phyloP scores from a whole-genome alignment of 2,113 vertebrate species.

The Gasterosteus nipponicus region DNA sequence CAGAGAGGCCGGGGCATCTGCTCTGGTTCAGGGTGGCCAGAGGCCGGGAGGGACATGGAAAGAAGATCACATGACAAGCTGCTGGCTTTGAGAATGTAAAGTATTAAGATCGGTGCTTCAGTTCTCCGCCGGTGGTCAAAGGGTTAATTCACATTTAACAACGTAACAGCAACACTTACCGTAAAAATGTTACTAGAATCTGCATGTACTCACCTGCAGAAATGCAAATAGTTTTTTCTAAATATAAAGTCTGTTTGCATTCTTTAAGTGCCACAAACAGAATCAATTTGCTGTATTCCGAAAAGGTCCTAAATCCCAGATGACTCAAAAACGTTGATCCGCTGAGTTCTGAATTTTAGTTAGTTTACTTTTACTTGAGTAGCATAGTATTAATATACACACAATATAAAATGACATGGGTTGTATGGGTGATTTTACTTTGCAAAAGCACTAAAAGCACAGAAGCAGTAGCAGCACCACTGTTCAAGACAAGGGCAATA shows the following conservation, averaged over 20 bases:
- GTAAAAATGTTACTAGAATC: background rate
- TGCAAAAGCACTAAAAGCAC: too few relatives aligned
- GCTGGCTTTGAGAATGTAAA: constrained; percentile 39
- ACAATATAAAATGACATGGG: too few relatives aligned
- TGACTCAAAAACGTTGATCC: too few relatives aligned
- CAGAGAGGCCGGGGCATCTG: constrained; percentile 35
- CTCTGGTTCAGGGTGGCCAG: constrained; percentile 17
- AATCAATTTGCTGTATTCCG: too few relatives aligned
- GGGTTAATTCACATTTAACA: background rate
- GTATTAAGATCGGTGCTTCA: constrained; percentile 4
- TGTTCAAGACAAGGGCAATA: background rate
- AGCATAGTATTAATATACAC: background rate
- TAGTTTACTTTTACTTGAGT: background rate
- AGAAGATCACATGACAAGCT: constrained; percentile 37
- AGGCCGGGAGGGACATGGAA: constrained; percentile 39
- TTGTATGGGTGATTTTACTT: too few relatives aligned
- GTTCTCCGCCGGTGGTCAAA: background rate
- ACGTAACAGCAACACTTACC: background rate
- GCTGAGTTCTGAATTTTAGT: background rate
- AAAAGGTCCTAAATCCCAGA: too few relatives aligned
- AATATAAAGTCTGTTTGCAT: too few relatives aligned
- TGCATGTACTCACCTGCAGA: background rate
- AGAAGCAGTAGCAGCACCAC: background rate
- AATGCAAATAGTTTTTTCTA: background rate
- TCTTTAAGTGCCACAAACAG: too few relatives aligned